phyloP scores from a whole-genome alignment of 1,140 invertebrate species.

The Conus ventricosus region DNA sequence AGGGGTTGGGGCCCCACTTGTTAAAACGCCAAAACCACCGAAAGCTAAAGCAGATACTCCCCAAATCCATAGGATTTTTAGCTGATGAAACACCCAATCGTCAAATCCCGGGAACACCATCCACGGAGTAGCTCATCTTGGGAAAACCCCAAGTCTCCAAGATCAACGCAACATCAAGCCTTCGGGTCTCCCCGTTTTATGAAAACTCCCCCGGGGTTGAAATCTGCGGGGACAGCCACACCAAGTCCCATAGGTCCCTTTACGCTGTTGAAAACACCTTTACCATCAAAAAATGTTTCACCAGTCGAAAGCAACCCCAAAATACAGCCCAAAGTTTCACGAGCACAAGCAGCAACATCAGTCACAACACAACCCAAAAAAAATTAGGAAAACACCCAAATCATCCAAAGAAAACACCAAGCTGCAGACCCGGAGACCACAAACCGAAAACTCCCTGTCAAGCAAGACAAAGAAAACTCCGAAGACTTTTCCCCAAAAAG shows the following conservation, averaged over 20 bases:
- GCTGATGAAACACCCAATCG: not conserved
- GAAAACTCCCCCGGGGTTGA: not conserved
- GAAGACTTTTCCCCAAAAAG: not conserved
- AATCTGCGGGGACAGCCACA: not conserved
- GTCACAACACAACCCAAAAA: not conserved
- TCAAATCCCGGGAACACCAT: not conserved
- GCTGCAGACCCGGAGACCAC: not conserved
- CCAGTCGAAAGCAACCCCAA: not conserved
- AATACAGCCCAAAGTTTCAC: not conserved
- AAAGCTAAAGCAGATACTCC: not conserved
- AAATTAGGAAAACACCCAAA: not conserved
- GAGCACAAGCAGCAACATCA: not conserved
- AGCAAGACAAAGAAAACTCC: not conserved
- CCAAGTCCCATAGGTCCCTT: conserved; percentile 13
- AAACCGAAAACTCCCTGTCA: not conserved
- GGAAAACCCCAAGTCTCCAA: not conserved
- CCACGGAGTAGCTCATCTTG: not conserved
- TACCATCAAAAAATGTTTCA: not conserved
- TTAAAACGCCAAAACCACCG: not conserved
- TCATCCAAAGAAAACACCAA: not conserved
- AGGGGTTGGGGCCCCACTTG: not conserved
- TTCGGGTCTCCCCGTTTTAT: not conserved
- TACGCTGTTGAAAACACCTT: not conserved
- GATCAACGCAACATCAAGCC: not conserved
- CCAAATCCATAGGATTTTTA: not conserved